Base-by-base conservation (phyloP, 2,797 vertebrate species). In the Myotis daubentonii region DNA sequence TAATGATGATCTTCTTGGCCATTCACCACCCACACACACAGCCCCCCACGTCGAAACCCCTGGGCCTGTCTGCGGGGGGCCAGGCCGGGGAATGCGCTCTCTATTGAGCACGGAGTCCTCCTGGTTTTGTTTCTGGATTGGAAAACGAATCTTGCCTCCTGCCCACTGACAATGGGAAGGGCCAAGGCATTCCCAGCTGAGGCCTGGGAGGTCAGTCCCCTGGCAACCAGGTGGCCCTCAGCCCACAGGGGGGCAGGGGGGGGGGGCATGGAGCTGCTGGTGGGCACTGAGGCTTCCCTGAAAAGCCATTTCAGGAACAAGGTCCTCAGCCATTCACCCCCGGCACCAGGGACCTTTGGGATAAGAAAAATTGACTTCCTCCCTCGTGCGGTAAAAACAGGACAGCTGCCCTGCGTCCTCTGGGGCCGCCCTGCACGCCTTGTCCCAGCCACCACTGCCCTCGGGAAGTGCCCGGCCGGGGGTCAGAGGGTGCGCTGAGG, bases 311-410 rank as follows among this genome's bases (percentile, higher is more conserved):
- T 72, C 65, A 80, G 80, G 38, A 86, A 47, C 51, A 38, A 53
- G 44, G n/a, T 60, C 13, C 62, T 55, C 16, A 6, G 55, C 22
- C 5, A 23, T 7, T 66, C 36, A 53, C 49, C 1, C 22, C 60
- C 16, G 16, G 60, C 60, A 36, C 22, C 8, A 75, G 41, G 49
- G 78, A 93, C 2, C 2, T 66, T 28, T 75, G 60, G 4, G 71
- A 47, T 76, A 93, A 96, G 84, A 97, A 95, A 94, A 95, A 96
- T 85, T 96, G 47, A 92, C 93, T 71, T 92, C 84, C 94, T 88
- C 89, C 96, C 72, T 15, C 60, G 62, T 6, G 60, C 81, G 55
- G 3, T n/a, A 68, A 92, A 71, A 30, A 89, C 51, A 36, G 47
- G 41, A 13, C 38, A 11, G 36, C 28, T 0, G 0, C 33, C 28